Evolutionary conservation across 1,140 invertebrate genomes (phyloP), one percentile per base, ranked within the genome.

Genomic region (Liolophura sinensis): DNA sequence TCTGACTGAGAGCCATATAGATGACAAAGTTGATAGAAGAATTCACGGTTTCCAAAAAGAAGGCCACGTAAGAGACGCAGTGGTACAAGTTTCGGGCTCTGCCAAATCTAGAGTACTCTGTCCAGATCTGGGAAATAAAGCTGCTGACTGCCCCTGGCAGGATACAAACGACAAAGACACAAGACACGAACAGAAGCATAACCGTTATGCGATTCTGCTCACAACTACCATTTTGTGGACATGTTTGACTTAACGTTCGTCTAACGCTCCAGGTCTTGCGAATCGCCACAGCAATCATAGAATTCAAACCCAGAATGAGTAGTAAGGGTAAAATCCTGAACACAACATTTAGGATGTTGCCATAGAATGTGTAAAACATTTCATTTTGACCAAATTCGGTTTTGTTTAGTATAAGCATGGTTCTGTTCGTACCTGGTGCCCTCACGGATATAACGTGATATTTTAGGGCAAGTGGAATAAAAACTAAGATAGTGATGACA

Each of bases 21-120:
- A 80, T 80, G 47, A 80, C 59, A 25, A 80, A 80, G 63, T 80
- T 80, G 1, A 80, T 66, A 1, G 78, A 76, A 5, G 77, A 80
- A 52, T 79, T 80, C 15, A 78, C 48, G 0, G 77, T 78, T 59
- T 80, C 78, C 31, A 78, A 62, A 27, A 78, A 72, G 55, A 73
- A 80, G 1, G 73, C 78, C 12, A 78, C 67, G 47, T 63, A 72
- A 1, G 74, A 71, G 16, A 80, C 57, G 20, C 69, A 69, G 31
- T 66, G 58, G 67, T 74, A 75, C 14, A 78, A 61, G 65, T 79
- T 75, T 31, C 64, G 60, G 24, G 69, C 51, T 15, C 68, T 57
- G 18, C 77, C 76, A 46, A 72, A 47, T 48, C 67, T 59, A 0
- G 71, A 71, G 61, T 80, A 80, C n/a, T 70, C 57, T 58, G 62